Conservation (phyloP, 2,797 vertebrate genomes). For the Adrianichthys oophorus region DNA sequence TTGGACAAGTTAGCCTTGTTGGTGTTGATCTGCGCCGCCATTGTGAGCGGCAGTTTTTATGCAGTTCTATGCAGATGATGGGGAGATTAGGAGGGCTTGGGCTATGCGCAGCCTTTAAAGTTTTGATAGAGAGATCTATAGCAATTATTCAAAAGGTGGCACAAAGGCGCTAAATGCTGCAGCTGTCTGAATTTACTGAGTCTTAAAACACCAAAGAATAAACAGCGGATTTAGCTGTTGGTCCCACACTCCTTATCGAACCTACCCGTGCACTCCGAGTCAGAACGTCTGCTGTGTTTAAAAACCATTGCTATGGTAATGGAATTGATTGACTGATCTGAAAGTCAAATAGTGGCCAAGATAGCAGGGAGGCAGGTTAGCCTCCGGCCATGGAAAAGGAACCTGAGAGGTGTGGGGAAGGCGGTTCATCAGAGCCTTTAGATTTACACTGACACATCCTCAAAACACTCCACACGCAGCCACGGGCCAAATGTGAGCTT, state of each 20-base stretch:
- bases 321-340: conserved; percentile 42
- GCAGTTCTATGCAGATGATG: conserved; percentile 75
- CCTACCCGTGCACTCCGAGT: conserved; percentile 35
- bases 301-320: conserved; percentile 50
- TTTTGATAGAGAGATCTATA: conserved; percentile 61
- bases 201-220: conserved; percentile 51
- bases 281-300: conserved; percentile 40
- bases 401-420: conserved; percentile 32
- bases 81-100: conserved; percentile 66
- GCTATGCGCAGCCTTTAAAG: conserved; percentile 58
- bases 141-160: conserved; percentile 55
- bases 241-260: conserved; percentile 53
- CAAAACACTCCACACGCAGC: conserved; percentile 34
- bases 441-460: conserved; percentile 41
- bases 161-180: conserved; percentile 64
- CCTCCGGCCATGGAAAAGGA: conserved; percentile 30
- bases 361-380: conserved; percentile 28
- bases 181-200: conserved; percentile 67
- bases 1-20: conserved; percentile 80
- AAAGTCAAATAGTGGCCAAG: conserved; percentile 54
- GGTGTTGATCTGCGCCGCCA: conserved; percentile 68
- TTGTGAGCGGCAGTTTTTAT: conserved; percentile 71
- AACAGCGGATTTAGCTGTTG: conserved; percentile 50
- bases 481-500: conserved; percentile 14
- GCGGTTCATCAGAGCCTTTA: conserved; percentile 24